Percentiles rank a stretch among this genome's conserved stretches.
Conservation (phyloP, 2,797 vertebrate genomes). For the Chelidonichthys spinosus region DNA sequence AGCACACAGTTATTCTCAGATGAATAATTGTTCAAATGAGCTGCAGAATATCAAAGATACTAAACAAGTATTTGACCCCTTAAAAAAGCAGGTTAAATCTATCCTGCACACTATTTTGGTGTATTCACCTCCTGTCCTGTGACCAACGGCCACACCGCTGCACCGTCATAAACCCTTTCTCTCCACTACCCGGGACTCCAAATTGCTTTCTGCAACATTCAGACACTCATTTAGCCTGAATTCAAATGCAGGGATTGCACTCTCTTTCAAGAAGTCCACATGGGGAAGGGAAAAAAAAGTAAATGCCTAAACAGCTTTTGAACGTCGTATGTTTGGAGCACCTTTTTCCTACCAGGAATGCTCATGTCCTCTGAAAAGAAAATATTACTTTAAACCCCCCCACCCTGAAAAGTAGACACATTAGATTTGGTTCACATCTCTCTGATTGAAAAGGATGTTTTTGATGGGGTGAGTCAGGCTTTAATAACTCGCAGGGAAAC, state of each 20-base stretch:
- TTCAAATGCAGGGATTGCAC: slow-evolving; percentile 64
- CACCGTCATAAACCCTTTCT: slow-evolving; percentile 70
- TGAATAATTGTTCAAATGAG: slow-evolving; percentile 31
- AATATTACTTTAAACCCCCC: slow-evolving; percentile 42
- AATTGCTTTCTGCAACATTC: slow-evolving; percentile 69
- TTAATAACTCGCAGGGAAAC: slow-evolving; percentile 31
- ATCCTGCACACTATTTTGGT: slow-evolving; percentile 20
- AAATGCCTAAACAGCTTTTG: slow-evolving; percentile 60
- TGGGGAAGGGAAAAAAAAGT: slow-evolving; percentile 49
- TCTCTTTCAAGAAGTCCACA: slow-evolving; percentile 57
- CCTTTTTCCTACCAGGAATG: slow-evolving; percentile 41
- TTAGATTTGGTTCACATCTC: slow-evolving; percentile 48
- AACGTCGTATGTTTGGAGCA: slow-evolving; percentile 42
- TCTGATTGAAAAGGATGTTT: slow-evolving; percentile 49
- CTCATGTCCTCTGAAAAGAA: slow-evolving; percentile 43
- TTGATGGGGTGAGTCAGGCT: slow-evolving; percentile 41
- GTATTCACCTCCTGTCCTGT: slow-evolving; percentile 59
- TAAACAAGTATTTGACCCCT: slow-evolving; percentile 23
- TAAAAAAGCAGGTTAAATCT: slow-evolving; percentile 60
- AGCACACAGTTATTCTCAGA: slow-evolving; percentile 7
- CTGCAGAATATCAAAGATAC: background rate
- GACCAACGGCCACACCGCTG: slow-evolving; percentile 60
- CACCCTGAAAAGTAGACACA: slow-evolving; percentile 35
- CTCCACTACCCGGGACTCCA: slow-evolving; percentile 61
- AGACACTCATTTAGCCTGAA: slow-evolving; percentile 56